These are phyloP conservation scores for Drosophila subsilvestris DNA, from an alignment of 2,888 invertebrate genomes.

Conservation along the genomic window DNA sequence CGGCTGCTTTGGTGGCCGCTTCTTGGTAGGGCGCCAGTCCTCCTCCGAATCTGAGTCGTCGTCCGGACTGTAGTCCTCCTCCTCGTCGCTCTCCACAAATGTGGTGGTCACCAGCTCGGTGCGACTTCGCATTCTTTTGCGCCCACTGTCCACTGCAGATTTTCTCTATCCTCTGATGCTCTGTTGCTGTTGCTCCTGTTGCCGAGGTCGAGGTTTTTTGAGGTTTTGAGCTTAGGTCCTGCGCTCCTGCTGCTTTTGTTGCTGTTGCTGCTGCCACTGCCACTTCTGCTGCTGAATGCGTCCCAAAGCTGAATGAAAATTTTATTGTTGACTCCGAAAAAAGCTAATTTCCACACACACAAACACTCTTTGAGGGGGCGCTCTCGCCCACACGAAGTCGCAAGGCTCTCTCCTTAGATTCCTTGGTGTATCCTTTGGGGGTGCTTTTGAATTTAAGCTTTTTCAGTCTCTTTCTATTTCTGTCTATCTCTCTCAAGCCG, in stretches of 20 bases:
- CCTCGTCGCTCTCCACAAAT: constrained; percentile 83
- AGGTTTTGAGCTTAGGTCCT: constrained; percentile 8
- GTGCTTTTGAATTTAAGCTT: not conserved
- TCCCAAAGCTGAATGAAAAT: constrained; percentile 62
- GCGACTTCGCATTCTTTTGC: constrained; percentile 82
- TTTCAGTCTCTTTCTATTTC: not conserved
- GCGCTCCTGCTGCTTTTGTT: constrained; percentile 25
- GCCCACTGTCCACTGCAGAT: not conserved
- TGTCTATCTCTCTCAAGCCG: not conserved
- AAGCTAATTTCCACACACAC: constrained; percentile 43
- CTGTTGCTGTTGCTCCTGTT: constrained; percentile 23
- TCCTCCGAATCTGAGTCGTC: constrained; percentile 83
- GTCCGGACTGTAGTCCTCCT: constrained; percentile 83
- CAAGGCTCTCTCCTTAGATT: not conserved
- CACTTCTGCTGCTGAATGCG: constrained; percentile 30
- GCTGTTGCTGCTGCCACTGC: constrained; percentile 39
- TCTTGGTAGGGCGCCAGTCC: constrained; percentile 83
- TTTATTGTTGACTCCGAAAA: constrained; percentile 60
- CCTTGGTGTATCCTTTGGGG: not conserved
- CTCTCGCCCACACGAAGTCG: constrained; percentile 8
- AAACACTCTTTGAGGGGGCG: constrained; percentile 19
- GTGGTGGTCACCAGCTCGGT: constrained; percentile 84
- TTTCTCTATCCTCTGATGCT: constrained; percentile 33
- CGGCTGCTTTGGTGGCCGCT: constrained; percentile 68
- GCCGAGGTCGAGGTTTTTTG: constrained; percentile 4